Evolutionary conservation across 1,140 invertebrate genomes (phyloP).

Genomic region (Temnothorax curvispinosus): DNA sequence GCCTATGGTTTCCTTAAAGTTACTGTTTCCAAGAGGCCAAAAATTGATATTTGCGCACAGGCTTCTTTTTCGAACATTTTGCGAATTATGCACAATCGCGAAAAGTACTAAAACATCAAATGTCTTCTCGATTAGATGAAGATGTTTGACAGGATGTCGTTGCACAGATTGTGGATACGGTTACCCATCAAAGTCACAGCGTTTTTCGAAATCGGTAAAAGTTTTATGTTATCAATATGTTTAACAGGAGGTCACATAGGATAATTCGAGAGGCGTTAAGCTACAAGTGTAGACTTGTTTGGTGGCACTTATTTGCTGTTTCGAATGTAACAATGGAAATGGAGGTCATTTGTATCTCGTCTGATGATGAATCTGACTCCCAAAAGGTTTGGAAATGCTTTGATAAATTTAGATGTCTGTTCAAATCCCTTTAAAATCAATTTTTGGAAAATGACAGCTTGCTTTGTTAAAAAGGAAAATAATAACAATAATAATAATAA

Average conservation of each 20-base stretch:
- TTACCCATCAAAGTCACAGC: neutral
- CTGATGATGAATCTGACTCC: constrained; percentile 63
- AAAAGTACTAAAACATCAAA: neutral
- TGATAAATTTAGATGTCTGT: neutral
- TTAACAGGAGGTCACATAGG: constrained; percentile 1
- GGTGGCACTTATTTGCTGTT: neutral
- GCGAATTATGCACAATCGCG: neutral
- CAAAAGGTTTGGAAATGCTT: constrained; percentile 56
- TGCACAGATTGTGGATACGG: too few species aligned
- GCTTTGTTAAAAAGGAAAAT: neutral
- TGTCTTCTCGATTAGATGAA: neutral
- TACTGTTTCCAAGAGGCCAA: constrained; percentile 21
- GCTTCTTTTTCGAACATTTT: neutral
- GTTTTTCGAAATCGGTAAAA: neutral
- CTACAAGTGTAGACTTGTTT: neutral
- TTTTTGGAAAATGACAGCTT: neutral
- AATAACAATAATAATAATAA: too few species aligned
- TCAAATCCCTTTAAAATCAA: neutral
- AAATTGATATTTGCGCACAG: neutral
- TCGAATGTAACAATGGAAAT: neutral
- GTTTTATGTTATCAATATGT: neutral
- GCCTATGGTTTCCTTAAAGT: neutral
- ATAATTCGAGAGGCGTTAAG: neutral
- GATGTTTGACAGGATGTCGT: neutral
- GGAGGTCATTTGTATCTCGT: constrained; percentile 72